These are phyloP conservation scores for Corythornis madagascariensis DNA, from an alignment of 2,113 vertebrate species.

Conservation along the genomic window DNA sequence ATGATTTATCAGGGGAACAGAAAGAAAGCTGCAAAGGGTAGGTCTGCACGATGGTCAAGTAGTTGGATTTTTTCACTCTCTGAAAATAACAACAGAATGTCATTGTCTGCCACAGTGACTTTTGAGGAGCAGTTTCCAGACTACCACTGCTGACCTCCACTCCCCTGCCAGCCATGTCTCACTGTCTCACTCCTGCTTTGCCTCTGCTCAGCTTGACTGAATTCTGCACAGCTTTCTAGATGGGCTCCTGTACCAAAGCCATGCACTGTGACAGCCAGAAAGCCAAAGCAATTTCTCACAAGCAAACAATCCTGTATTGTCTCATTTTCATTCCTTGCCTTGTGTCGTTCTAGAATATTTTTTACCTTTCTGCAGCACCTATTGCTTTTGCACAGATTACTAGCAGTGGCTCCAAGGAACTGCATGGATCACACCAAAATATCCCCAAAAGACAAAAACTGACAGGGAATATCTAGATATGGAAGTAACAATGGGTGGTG, in stretches of 20 bases:
- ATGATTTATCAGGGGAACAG: not conserved
- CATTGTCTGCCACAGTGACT: not conserved
- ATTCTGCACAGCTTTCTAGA: not conserved
- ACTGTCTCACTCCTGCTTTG: not conserved
- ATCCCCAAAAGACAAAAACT: not conserved
- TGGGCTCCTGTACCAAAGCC: not conserved
- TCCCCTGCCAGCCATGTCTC: not conserved
- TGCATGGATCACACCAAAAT: not conserved
- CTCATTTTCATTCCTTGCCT: not conserved
- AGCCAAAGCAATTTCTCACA: not conserved
- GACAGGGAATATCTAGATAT: not conserved
- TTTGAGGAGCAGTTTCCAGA: constrained; percentile 17
- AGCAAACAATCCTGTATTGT: not conserved
- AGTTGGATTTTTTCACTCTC: not conserved
- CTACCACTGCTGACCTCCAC: not conserved
- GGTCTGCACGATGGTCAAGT: not conserved
- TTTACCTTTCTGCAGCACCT: not conserved
- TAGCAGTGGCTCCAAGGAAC: not conserved
- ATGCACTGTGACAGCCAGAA: not conserved
- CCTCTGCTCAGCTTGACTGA: not conserved
- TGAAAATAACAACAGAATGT: not conserved
- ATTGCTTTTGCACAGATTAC: not conserved
- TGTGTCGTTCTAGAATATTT: not conserved
- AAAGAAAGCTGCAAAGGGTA: not conserved
- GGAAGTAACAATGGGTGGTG: not conserved